Evolutionary conservation across 2,888 invertebrate genomes (phyloP).

Genomic region (Agelastica alni): DNA sequence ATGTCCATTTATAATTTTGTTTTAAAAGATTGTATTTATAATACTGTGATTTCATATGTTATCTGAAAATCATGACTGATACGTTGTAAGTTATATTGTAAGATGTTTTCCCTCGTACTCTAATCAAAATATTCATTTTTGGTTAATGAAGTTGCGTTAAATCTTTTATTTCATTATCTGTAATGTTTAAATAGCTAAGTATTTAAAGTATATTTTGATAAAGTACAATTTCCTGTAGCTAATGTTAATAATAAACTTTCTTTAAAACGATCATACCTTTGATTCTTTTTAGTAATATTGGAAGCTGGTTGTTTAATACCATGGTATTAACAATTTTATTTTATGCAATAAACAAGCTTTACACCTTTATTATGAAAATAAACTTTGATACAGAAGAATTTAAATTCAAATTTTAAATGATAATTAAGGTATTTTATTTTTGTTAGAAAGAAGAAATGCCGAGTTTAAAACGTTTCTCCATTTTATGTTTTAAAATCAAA

Average conservation of each 20-base stretch:
- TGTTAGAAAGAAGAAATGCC: too few species aligned
- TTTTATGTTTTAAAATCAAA: too few species aligned
- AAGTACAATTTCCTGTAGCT: conserved; percentile 36
- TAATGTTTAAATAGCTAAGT: conserved; percentile 17
- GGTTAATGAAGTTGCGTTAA: conserved; percentile 4
- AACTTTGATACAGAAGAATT: too few species aligned
- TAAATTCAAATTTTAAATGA: too few species aligned
- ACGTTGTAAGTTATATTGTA: conserved; percentile 33
- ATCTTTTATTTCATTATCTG: neutral
- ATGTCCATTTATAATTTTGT: conserved; percentile 25
- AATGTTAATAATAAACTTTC: conserved; percentile 37
- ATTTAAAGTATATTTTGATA: conserved; percentile 37
- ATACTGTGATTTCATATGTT: conserved; percentile 37
- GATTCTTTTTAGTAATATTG: too few species aligned
- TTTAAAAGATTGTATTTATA: conserved; percentile 24
- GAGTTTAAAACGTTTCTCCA: too few species aligned
- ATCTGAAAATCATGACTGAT: conserved; percentile 39
- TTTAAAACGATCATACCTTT: conserved; percentile 19
- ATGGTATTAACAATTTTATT: too few species aligned
- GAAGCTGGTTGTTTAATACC: too few species aligned
- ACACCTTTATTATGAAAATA: too few species aligned
- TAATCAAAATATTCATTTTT: conserved; percentile 11
- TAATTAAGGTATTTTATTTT: too few species aligned
- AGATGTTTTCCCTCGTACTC: conserved; percentile 9
- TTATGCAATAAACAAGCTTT: too few species aligned